Conservation (phyloP, 2,113 vertebrate genomes). For the Brachyhypopomus occidentalis region DNA sequence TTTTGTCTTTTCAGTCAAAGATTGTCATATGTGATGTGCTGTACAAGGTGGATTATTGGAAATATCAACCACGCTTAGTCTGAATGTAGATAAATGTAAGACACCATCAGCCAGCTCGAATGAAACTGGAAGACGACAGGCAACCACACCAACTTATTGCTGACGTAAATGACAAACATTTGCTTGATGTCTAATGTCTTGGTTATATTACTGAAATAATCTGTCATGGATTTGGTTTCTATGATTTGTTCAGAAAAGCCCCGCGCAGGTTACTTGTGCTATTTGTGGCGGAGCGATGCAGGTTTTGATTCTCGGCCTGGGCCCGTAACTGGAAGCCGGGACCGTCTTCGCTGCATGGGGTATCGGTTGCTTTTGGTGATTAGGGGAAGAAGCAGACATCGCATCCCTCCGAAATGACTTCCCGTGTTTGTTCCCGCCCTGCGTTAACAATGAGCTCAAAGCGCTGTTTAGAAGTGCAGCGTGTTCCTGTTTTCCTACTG, state of each 20-base stretch:
- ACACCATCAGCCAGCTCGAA: neutral
- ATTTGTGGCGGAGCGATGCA: no score
- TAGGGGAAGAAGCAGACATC: conserved; percentile 4
- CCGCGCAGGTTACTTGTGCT: no score
- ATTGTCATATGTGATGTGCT: neutral
- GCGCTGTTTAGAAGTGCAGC: neutral
- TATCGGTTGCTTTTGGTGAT: neutral
- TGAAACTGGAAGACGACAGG: neutral
- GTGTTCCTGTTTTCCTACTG: conserved; percentile 33
- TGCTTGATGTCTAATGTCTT: no score
- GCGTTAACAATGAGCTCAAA: conserved; percentile 30
- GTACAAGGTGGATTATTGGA: neutral
- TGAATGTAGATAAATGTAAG: neutral
- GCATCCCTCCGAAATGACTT: conserved; percentile 33
- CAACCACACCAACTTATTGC: neutral
- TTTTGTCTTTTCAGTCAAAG: neutral
- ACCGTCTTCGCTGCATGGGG: neutral
- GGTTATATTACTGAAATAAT: no score
- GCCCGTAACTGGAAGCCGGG: neutral
- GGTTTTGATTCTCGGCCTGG: neutral
- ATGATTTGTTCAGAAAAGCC: neutral
- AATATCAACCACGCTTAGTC: neutral
- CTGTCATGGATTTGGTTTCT: neutral
- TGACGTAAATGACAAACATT: neutral
- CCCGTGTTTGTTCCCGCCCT: conserved; percentile 35